A percentile compares a stretch with the other conserved stretches of the same genome.
phyloP scores from a whole-genome alignment of 2,113 vertebrate genomes.

The Corythaeola cristata region DNA sequence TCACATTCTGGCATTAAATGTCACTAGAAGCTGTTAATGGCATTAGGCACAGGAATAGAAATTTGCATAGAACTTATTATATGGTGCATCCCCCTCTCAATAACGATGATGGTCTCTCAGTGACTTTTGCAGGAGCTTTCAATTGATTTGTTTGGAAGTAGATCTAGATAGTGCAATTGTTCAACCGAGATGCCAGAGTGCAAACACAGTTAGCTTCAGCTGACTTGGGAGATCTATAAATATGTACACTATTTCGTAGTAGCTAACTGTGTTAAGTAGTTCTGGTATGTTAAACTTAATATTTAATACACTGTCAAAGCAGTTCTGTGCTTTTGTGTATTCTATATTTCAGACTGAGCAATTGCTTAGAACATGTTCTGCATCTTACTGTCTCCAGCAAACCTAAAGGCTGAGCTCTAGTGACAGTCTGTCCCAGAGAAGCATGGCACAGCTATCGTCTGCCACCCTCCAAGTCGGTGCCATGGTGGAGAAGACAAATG shows the following conservation, averaged over 20 bases:
- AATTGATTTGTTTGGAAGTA: slow-evolving; percentile 61
- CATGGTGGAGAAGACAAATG: neutral
- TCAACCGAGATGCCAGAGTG: slow-evolving; percentile 35
- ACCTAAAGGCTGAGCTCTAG: neutral
- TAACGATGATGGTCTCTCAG: slow-evolving; percentile 49
- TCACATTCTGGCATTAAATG: slow-evolving; percentile 39
- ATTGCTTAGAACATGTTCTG: slow-evolving; percentile 36
- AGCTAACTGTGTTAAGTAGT: neutral
- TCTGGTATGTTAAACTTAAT: neutral
- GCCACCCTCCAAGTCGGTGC: neutral
- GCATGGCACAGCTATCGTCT: neutral
- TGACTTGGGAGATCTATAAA: slow-evolving; percentile 27
- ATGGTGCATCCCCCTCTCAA: slow-evolving; percentile 20
- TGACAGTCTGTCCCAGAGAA: neutral
- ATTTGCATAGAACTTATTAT: slow-evolving; percentile 68
- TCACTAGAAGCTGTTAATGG: slow-evolving; percentile 46
- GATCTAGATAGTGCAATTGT: slow-evolving; percentile 10
- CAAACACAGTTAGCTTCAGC: slow-evolving; percentile 15
- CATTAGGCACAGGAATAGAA: slow-evolving; percentile 51
- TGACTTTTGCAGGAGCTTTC: slow-evolving; percentile 49
- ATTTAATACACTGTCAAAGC: neutral
- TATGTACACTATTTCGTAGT: neutral
- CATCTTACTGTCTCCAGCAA: neutral
- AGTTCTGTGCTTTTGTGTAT: neutral
- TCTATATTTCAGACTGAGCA: neutral